These are phyloP conservation scores for Uropetala carovei DNA, from an alignment of 2,888 invertebrate species.

Conservation along the genomic window DNA sequence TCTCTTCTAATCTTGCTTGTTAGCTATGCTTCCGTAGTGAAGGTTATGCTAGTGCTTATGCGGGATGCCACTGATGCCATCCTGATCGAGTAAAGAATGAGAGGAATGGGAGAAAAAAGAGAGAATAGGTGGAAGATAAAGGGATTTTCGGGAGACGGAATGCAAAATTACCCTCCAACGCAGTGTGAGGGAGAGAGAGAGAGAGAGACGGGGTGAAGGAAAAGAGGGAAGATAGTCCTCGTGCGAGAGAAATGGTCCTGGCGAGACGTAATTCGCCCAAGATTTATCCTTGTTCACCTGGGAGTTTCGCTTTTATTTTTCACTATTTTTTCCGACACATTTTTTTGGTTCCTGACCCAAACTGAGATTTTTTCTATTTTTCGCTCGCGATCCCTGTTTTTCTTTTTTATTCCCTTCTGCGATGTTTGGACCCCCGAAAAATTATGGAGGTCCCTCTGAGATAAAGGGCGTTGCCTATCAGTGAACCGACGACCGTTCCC, in stretches of 20 bases:
- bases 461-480: slow-evolving; percentile 58
- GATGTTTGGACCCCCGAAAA: slow-evolving; percentile 60
- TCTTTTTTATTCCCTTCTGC: slow-evolving; percentile 45
- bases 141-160: slow-evolving; percentile 46
- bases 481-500: slow-evolving; percentile 41
- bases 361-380: slow-evolving; percentile 51
- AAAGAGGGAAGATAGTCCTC: not conserved
- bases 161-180: slow-evolving; percentile 43
- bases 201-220: not conserved
- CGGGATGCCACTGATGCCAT: no score
- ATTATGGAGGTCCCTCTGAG: slow-evolving; percentile 58
- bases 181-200: not conserved
- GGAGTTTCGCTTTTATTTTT: slow-evolving; percentile 56
- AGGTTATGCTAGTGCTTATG: no score
- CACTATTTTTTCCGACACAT: slow-evolving; percentile 24
- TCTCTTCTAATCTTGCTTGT: no score
- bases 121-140: slow-evolving; percentile 39
- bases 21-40: no score
- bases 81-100: not conserved
- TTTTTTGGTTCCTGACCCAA: slow-evolving; percentile 62
- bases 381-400: slow-evolving; percentile 47
- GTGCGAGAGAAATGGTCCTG: slow-evolving; percentile 57
- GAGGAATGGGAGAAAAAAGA: not conserved
- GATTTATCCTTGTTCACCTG: slow-evolving; percentile 60
- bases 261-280: slow-evolving; percentile 58